Percentiles rank a stretch among this genome's conserved stretches.
Conservation (phyloP, 2,888 invertebrate genomes). For the Tiliacea aurago region DNA sequence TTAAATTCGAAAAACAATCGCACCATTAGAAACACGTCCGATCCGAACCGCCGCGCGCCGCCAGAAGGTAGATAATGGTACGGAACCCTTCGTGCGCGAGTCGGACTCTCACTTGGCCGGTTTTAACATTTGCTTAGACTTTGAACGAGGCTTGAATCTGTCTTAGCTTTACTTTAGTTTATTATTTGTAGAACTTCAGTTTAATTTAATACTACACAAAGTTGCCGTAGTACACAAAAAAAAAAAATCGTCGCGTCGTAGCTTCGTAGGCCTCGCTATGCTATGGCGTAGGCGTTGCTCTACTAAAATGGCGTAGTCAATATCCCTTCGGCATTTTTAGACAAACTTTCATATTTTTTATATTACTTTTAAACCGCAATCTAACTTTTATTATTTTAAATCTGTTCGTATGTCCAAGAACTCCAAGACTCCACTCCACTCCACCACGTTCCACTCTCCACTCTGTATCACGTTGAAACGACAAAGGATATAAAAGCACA, state of each 20-base stretch:
- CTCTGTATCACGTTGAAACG: not conserved
- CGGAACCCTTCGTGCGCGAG: too few species aligned
- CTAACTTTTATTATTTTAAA: too few species aligned
- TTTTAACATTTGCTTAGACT: too few species aligned
- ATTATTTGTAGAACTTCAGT: not conserved
- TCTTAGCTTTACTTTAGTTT: not conserved
- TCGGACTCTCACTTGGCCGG: too few species aligned
- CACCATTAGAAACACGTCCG: too few species aligned
- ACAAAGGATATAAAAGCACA: not conserved
- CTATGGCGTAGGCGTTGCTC: slow-evolving; percentile 23
- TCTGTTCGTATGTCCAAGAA: not conserved
- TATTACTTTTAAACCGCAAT: too few species aligned
- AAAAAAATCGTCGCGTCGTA: not conserved
- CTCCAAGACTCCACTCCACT: too few species aligned
- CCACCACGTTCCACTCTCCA: too few species aligned
- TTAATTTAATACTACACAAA: not conserved
- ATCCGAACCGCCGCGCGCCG: too few species aligned
- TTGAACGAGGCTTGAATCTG: not conserved
- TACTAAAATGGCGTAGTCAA: not conserved
- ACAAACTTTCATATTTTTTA: too few species aligned
- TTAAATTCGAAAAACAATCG: too few species aligned
- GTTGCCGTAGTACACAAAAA: not conserved
- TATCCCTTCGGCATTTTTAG: not conserved
- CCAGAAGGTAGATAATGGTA: too few species aligned
- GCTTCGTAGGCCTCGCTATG: not conserved